Conservation (phyloP, 2,113 vertebrate genomes). For the Indri indri region DNA sequence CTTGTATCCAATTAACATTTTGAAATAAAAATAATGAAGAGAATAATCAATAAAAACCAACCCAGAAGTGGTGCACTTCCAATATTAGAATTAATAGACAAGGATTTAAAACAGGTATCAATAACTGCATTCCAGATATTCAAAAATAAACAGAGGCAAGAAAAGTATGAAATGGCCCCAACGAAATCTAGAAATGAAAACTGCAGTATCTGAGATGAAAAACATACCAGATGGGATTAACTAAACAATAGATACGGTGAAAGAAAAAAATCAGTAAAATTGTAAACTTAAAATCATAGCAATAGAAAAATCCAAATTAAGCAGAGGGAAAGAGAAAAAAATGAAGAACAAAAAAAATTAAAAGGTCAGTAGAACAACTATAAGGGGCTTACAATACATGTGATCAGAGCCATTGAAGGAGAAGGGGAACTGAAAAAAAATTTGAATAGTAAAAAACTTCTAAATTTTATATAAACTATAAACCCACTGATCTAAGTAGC, state of each 20-base stretch:
- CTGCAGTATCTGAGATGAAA: not conserved
- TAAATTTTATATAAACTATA: not conserved
- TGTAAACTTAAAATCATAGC: not conserved
- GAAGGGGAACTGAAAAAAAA: not conserved
- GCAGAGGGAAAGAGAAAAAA: not conserved
- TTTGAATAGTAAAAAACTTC: not conserved
- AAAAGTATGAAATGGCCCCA: not conserved
- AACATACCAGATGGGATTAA: not conserved
- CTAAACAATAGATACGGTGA: not conserved
- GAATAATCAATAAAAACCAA: not conserved
- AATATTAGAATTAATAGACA: not conserved
- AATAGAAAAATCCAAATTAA: not conserved
- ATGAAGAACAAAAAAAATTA: not conserved
- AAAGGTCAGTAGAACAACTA: not conserved
- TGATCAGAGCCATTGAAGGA: not conserved
- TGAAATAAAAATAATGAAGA: not conserved
- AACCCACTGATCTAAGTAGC: not conserved
- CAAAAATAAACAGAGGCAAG: not conserved
- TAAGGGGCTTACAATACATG: not conserved
- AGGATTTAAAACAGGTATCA: not conserved
- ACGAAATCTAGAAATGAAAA: not conserved
- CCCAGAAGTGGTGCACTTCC: not conserved
- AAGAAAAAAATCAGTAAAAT: not conserved
- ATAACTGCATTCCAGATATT: not conserved
- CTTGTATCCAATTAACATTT: no score